These are phyloP conservation scores for Amblyjoppa fuscipennis DNA, from an alignment of 2,888 invertebrate genomes.

Conservation along the genomic window DNA sequence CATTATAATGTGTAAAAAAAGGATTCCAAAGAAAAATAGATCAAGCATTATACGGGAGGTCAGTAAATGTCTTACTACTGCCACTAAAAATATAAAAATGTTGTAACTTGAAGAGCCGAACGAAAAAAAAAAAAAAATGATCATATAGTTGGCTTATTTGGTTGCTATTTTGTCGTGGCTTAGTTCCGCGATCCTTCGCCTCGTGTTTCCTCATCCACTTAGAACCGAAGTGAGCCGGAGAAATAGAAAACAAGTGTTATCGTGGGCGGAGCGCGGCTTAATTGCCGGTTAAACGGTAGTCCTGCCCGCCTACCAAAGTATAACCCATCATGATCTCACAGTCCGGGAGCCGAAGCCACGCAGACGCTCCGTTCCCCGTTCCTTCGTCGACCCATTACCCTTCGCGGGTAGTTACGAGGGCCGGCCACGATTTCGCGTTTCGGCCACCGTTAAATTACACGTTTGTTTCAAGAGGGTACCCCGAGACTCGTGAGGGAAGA, in stretches of 20 bases:
- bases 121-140: background rate
- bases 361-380: slow-evolving; percentile 64
- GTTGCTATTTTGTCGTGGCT: slow-evolving; percentile 58
- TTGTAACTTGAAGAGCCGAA: no score
- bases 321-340: slow-evolving; percentile 81
- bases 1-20: no score
- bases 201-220: slow-evolving; percentile 30
- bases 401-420: slow-evolving; percentile 71
- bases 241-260: slow-evolving; percentile 78
- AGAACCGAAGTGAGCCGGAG: slow-evolving; percentile 41
- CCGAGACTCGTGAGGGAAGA: slow-evolving; percentile 18
- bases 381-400: slow-evolving; percentile 72
- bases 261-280: slow-evolving; percentile 82
- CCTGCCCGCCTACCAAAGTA: slow-evolving; percentile 83
- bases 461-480: slow-evolving; percentile 79
- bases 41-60: no score
- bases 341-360: slow-evolving; percentile 71
- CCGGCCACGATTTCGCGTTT: slow-evolving; percentile 73
- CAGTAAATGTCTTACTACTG: no score
- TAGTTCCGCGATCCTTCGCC: slow-evolving; percentile 57
- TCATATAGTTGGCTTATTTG: background rate
- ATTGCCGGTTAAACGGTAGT: slow-evolving; percentile 84
- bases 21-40: no score
- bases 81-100: no score
- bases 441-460: slow-evolving; percentile 84